These are phyloP conservation scores for Brachionus rotundiformis DNA, from an alignment of 1,140 invertebrate species.

Conservation along the genomic window DNA sequence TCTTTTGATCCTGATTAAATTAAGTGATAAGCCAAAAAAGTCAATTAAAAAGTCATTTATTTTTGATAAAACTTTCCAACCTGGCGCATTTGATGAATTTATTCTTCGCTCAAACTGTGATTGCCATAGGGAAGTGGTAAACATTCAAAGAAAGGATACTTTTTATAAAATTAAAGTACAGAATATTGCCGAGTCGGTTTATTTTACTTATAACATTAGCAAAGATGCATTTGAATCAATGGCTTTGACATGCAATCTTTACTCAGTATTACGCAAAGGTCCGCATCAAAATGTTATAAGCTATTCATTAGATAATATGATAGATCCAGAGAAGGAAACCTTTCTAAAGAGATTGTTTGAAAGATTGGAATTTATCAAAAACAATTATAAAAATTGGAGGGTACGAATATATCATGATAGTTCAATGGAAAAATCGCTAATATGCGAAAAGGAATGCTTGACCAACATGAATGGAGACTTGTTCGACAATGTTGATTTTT, in stretches of 20 bases:
- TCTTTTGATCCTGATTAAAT: neutral
- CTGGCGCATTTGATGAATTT: neutral
- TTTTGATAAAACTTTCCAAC: neutral
- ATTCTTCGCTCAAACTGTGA: neutral
- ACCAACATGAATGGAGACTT: neutral
- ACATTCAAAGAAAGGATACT: neutral
- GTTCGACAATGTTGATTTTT: conserved; percentile 44
- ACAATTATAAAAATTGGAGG: conserved; percentile 38
- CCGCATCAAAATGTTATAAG: conserved; percentile 27
- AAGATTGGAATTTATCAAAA: conserved; percentile 3
- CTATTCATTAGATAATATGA: neutral
- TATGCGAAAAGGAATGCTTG: conserved; percentile 23
- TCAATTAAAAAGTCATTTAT: neutral
- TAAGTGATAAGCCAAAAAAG: neutral
- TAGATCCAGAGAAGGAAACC: neutral
- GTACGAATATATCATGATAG: conserved; percentile 33
- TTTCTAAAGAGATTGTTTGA: neutral
- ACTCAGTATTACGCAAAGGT: conserved; percentile 26
- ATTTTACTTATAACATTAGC: neutral
- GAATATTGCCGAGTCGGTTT: neutral
- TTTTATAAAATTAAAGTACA: neutral
- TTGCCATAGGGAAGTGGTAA: neutral
- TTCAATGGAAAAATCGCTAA: neutral
- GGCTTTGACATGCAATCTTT: conserved; percentile 19
- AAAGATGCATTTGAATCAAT: conserved; percentile 29